These are phyloP conservation scores for Cheirogaleus medius DNA, from an alignment of 2,113 vertebrate genomes.

Conservation along the genomic window DNA sequence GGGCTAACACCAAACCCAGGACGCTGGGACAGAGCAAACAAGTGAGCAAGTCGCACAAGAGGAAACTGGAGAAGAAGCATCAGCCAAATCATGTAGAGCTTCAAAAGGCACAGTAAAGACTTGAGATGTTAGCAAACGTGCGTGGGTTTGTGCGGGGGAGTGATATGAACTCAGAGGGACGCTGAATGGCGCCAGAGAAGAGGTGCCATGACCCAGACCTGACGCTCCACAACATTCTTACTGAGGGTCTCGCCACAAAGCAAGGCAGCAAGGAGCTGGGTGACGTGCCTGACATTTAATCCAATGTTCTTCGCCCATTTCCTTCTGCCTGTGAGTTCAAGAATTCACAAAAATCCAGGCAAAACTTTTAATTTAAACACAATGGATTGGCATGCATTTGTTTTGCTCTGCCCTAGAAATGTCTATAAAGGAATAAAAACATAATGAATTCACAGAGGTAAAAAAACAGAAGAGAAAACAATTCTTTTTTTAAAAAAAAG, in stretches of 20 bases:
- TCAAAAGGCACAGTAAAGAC: background rate
- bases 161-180: background rate
- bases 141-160: too few relatives aligned
- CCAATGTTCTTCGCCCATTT: background rate
- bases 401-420: background rate
- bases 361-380: background rate
- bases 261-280: too few relatives aligned
- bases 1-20: background rate
- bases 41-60: rapidly evolving
- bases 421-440: background rate
- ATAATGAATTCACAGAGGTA: background rate
- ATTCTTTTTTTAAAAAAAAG: background rate
- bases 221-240: rapidly evolving
- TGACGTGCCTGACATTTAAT: background rate
- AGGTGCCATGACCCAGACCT: background rate
- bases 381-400: too few relatives aligned
- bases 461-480: background rate
- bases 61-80: background rate
- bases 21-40: background rate
- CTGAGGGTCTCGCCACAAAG: background rate
- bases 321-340: background rate
- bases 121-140: background rate
- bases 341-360: background rate
- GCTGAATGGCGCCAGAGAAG: background rate
- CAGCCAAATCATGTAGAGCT: background rate